Conservation (phyloP, 2,888 invertebrate genomes). For the Megalurothrips usitatus region DNA sequence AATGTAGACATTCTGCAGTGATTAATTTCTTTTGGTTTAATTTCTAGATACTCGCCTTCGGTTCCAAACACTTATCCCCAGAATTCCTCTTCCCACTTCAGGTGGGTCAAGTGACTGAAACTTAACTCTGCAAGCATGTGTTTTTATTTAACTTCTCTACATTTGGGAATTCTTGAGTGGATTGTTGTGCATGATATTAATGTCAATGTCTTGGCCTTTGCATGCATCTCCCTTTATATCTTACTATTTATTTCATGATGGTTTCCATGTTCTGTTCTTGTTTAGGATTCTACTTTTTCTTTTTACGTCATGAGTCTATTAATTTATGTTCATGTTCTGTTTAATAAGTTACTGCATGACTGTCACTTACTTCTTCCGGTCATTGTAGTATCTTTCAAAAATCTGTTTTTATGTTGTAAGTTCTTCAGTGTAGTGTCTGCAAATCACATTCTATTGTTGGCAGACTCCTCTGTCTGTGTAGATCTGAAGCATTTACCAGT, state of each 20-base stretch:
- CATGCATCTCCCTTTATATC: too few relatives aligned
- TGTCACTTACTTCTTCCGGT: too few relatives aligned
- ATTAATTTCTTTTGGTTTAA: conserved; percentile 29
- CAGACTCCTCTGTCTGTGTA: too few relatives aligned
- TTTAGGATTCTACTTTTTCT: not conserved
- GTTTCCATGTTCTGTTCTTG: too few relatives aligned
- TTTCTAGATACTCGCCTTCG: conserved; percentile 27
- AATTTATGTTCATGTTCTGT: not conserved
- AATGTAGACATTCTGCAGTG: not conserved
- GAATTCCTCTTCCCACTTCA: conserved; percentile 26
- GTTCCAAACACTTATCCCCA: conserved; percentile 19
- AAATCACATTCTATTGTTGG: not conserved
- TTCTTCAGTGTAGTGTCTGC: too few relatives aligned
- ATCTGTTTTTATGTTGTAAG: not conserved
- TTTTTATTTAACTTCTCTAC: not conserved
- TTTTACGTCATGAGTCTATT: not conserved
- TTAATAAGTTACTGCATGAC: too few relatives aligned
- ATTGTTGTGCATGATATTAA: too few relatives aligned
- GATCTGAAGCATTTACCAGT: too few relatives aligned
- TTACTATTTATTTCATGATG: too few relatives aligned
- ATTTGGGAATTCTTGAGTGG: too few relatives aligned
- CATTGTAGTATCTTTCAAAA: too few relatives aligned
- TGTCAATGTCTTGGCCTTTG: too few relatives aligned
- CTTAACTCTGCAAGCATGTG: not conserved
- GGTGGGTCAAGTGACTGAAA: not conserved